Evolutionary conservation across 2,797 vertebrate species (phyloP).

Genomic region (Adrianichthys oophorus): DNA sequence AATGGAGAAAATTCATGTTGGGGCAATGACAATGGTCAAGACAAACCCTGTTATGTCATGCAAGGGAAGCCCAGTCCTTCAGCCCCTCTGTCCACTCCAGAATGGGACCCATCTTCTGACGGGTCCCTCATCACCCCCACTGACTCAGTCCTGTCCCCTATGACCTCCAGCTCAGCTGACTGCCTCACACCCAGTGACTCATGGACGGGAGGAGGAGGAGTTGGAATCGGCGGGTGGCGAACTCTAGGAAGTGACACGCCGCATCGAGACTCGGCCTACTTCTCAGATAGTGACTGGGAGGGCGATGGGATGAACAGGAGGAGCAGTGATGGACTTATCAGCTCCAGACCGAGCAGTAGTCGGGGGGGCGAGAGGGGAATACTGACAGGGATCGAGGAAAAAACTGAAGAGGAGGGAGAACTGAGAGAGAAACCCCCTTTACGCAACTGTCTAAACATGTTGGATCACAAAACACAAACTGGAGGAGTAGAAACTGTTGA

Average conservation of each 20-base stretch:
- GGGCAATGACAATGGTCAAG: constrained; percentile 30
- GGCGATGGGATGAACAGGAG: constrained; percentile 74
- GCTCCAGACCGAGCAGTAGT: constrained; percentile 64
- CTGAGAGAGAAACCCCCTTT: constrained; percentile 53
- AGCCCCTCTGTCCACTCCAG: constrained; percentile 62
- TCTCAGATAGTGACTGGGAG: constrained; percentile 86
- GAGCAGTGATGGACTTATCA: constrained; percentile 63
- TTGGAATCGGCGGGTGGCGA: constrained; percentile 74
- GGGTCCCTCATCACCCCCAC: constrained; percentile 74
- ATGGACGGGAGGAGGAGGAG: constrained; percentile 64
- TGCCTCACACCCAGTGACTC: constrained; percentile 87
- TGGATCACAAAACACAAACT: constrained; percentile 27
- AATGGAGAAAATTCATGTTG: constrained; percentile 30
- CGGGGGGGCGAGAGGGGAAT: constrained; percentile 73
- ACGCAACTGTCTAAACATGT: constrained; percentile 33
- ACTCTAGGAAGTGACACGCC: constrained; percentile 84
- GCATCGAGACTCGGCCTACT: constrained; percentile 87
- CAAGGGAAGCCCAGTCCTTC: constrained; percentile 30
- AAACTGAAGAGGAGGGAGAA: constrained; percentile 76
- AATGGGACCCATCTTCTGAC: constrained; percentile 75
- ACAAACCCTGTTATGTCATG: constrained; percentile 23
- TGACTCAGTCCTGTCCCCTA: constrained; percentile 79
- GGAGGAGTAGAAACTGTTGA: constrained; percentile 23
- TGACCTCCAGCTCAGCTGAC: constrained; percentile 79
- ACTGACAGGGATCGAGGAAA: constrained; percentile 81